Conservation (phyloP, 2,888 invertebrate species). For the Lycocerus yunnanus region DNA sequence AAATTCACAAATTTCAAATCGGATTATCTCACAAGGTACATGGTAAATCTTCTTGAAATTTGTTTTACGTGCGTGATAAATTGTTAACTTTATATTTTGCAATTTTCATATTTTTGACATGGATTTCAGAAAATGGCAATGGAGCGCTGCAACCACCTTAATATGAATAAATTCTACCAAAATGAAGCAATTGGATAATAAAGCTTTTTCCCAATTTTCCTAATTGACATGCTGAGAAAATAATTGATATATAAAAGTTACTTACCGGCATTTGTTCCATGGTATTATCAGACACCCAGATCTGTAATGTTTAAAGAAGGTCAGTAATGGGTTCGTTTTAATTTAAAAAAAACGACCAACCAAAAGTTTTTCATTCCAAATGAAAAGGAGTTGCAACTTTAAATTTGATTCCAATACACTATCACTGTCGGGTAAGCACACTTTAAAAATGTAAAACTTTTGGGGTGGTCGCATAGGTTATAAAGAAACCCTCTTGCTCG, state of each 20-base stretch:
- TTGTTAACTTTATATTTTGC: too few relatives aligned
- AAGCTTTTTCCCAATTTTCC: not conserved
- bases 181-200: not conserved
- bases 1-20: too few relatives aligned
- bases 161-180: not conserved
- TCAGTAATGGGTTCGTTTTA: slow-evolving; percentile 26
- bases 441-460: not conserved
- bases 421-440: not conserved
- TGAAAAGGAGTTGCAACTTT: not conserved
- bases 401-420: not conserved
- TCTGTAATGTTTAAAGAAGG: slow-evolving; percentile 59
- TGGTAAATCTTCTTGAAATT: too few relatives aligned
- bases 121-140: too few relatives aligned
- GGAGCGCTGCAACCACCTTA: too few relatives aligned
- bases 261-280: slow-evolving; percentile 84
- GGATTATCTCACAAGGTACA: too few relatives aligned
- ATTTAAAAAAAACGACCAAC: not conserved
- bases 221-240: not conserved
- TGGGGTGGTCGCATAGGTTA: slow-evolving; percentile 44
- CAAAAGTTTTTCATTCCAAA: not conserved
- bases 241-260: slow-evolving; percentile 38
- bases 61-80: too few relatives aligned
- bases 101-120: too few relatives aligned
- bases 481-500: slow-evolving; percentile 58
- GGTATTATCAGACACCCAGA: slow-evolving; percentile 75